Conservation (phyloP, 2,113 vertebrate genomes). For the Mustela lutreola region DNA sequence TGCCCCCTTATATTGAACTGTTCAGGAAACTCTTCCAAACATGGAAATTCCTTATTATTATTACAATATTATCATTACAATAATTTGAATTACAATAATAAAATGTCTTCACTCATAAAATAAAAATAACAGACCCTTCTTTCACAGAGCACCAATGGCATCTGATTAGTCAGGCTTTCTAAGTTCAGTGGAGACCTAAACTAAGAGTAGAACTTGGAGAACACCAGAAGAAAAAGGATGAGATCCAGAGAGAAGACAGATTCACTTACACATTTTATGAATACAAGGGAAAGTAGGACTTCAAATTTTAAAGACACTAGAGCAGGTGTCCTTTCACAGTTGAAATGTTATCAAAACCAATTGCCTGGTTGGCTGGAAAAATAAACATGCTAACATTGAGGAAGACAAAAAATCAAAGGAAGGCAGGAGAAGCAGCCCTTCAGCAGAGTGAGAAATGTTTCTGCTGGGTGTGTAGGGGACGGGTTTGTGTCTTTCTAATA, state of each 20-base stretch:
- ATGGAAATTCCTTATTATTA: not conserved
- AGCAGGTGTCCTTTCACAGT: constrained; percentile 16
- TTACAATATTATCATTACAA: not conserved
- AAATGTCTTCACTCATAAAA: not conserved
- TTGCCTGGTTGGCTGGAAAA: constrained; percentile 45
- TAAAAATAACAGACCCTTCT: not conserved
- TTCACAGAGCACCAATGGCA: not conserved
- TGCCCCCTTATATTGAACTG: not conserved
- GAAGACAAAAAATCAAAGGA: constrained; percentile 21
- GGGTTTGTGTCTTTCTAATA: constrained; percentile 12
- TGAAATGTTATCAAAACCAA: constrained; percentile 55
- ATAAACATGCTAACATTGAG: constrained; percentile 17
- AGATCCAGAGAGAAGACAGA: not conserved
- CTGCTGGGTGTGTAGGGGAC: not conserved
- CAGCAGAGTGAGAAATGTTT: not conserved
- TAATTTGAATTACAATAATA: not conserved
- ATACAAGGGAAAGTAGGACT: not conserved
- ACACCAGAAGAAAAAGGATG: not conserved
- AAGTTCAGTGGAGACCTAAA: not conserved
- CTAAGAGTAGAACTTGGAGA: constrained; percentile 16
- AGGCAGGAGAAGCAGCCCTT: not conserved
- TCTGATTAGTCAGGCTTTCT: not conserved
- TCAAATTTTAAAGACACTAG: not conserved
- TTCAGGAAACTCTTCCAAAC: not conserved
- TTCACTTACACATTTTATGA: not conserved